Conservation (phyloP, 1,140 invertebrate species). For the Nilaparvata lugens region DNA sequence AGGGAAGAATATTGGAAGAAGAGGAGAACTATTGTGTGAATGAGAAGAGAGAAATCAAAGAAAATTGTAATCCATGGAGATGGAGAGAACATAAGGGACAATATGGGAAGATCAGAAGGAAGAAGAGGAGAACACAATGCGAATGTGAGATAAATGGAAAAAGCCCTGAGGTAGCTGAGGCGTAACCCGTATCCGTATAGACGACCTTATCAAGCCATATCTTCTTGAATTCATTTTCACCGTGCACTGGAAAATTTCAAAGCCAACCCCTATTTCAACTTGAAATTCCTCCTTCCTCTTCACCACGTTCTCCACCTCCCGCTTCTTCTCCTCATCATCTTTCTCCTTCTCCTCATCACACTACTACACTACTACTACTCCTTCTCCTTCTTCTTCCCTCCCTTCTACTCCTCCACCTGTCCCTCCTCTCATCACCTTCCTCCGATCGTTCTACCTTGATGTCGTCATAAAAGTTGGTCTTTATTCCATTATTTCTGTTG, state of each 20-base stretch:
- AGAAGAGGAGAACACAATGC: neutral
- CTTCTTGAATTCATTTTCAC: neutral
- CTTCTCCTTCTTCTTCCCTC: too few species aligned
- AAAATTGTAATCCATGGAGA: too few species aligned
- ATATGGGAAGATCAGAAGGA: neutral
- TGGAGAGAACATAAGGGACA: neutral
- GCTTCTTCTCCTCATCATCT: neutral
- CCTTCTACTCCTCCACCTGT: neutral
- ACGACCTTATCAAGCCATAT: neutral
- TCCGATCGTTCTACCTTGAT: neutral
- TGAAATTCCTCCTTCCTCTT: neutral
- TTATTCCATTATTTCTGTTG: too few species aligned
- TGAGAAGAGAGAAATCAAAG: too few species aligned
- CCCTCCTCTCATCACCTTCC: neutral
- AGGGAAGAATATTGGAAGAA: too few species aligned
- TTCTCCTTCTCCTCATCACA: neutral
- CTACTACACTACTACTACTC: too few species aligned
- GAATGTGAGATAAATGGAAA: neutral
- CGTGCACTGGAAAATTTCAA: neutral
- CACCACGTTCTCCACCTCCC: too few species aligned
- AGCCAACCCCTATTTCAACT: neutral
- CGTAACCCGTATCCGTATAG: neutral
- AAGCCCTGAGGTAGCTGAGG: neutral
- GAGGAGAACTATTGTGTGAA: too few species aligned
- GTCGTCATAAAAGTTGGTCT: neutral